A percentile compares a stretch with the other conserved stretches of the same genome.
Conservation (phyloP, 2,888 invertebrate species). For the Nomada fucata region DNA sequence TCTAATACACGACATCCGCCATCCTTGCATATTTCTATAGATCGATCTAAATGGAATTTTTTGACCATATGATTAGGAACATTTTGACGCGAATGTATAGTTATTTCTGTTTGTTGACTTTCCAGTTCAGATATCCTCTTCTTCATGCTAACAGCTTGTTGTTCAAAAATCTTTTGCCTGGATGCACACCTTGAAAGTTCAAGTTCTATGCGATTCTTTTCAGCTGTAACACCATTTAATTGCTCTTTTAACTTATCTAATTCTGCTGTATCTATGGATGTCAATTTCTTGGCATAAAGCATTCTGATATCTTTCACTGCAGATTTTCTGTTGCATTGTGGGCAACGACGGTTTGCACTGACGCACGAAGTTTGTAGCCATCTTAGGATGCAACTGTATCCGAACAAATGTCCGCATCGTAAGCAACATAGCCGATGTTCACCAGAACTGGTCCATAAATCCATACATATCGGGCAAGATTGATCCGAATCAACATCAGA, state of each 20-base stretch:
- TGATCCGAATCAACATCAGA: slow-evolving; percentile 86
- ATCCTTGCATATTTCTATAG: slow-evolving; percentile 88
- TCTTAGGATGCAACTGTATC: slow-evolving; percentile 90
- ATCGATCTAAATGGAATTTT: slow-evolving; percentile 87
- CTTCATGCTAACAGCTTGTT: slow-evolving; percentile 80
- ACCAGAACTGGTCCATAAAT: slow-evolving; percentile 94
- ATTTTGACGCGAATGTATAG: slow-evolving; percentile 78
- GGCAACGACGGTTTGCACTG: slow-evolving; percentile 89
- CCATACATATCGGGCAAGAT: slow-evolving; percentile 95
- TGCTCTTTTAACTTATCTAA: slow-evolving; percentile 86
- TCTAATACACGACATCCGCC: slow-evolving; percentile 93
- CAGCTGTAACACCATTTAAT: slow-evolving; percentile 86
- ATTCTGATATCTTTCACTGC: slow-evolving; percentile 89
- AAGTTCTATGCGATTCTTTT: slow-evolving; percentile 86
- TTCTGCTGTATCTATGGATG: slow-evolving; percentile 92
- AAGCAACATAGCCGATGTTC: slow-evolving; percentile 94
- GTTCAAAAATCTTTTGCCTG: slow-evolving; percentile 82
- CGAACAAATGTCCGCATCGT: slow-evolving; percentile 97
- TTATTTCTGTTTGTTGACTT: slow-evolving; percentile 63
- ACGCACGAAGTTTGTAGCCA: slow-evolving; percentile 88
- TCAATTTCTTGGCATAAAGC: slow-evolving; percentile 91
- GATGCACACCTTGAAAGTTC: slow-evolving; percentile 87
- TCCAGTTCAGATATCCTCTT: slow-evolving; percentile 76
- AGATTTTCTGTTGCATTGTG: slow-evolving; percentile 94
- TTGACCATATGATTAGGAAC: slow-evolving; percentile 63